Conservation (phyloP, 1,140 invertebrate species). For the Muscidifurax raptorellus region DNA sequence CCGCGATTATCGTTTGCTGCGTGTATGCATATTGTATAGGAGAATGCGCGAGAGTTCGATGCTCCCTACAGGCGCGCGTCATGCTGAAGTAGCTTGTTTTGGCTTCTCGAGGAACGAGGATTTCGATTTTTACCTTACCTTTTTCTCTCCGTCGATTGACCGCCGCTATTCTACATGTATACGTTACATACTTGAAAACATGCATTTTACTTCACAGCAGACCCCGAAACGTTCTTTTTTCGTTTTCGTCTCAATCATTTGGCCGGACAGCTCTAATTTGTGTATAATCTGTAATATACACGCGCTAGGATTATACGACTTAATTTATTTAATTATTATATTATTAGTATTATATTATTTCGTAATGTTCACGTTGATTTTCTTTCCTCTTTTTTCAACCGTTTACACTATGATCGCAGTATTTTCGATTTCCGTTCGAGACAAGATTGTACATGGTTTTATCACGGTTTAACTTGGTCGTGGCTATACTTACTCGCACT, state of each 20-base stretch:
- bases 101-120: not conserved
- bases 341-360: not conserved
- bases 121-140: not conserved
- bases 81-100: not conserved
- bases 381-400: not conserved
- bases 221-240: not conserved
- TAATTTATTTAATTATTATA: not conserved
- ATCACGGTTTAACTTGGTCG: not conserved
- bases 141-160: not conserved
- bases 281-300: conserved; percentile 43
- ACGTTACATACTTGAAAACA: not conserved
- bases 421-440: not conserved
- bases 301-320: not conserved
- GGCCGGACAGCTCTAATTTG: not conserved
- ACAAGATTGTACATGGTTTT: not conserved
- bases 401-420: not conserved
- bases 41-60: not conserved
- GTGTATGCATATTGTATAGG: not conserved
- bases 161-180: not conserved
- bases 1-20: not conserved
- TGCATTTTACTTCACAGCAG: not conserved
- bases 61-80: not conserved
- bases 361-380: not conserved
- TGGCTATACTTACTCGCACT: not conserved
- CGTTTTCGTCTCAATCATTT: not conserved